phyloP scores from a whole-genome alignment of 1,140 invertebrate species.

The Rhopalosiphum padi region DNA sequence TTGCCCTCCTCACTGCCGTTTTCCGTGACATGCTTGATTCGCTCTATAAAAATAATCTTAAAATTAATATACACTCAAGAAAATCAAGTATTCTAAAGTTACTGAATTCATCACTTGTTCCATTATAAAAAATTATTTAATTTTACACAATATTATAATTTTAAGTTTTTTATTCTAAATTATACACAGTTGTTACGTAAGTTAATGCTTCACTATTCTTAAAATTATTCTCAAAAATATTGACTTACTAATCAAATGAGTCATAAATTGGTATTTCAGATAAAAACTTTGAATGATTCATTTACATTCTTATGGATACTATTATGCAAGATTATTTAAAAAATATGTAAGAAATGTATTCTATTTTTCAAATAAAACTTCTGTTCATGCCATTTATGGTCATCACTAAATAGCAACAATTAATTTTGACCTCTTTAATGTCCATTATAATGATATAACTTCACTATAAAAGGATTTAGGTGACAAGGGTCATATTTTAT shows the following conservation, averaged over 20 bases:
- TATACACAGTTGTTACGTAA: background rate
- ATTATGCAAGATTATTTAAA: background rate
- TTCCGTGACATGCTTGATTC: constrained; percentile 88
- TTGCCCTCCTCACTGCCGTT: constrained; percentile 85
- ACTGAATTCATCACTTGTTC: background rate
- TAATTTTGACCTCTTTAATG: background rate
- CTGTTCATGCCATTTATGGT: background rate
- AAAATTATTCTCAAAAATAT: background rate
- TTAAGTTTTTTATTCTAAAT: background rate
- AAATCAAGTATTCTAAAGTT: background rate
- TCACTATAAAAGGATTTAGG: background rate
- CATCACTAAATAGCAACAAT: background rate
- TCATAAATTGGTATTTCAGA: background rate
- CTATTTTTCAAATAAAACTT: background rate
- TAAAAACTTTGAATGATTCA: background rate
- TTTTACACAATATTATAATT: background rate
- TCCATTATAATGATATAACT: background rate
- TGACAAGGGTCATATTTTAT: background rate
- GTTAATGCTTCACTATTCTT: background rate
- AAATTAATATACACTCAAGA: background rate
- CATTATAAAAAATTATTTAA: background rate
- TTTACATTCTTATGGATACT: background rate
- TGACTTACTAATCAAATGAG: background rate
- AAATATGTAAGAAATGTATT: background rate
- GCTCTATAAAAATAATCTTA: constrained; percentile 50